Percentiles rank a stretch among this genome's conserved stretches.
phyloP scores from a whole-genome alignment of 2,888 invertebrate species.

The Thysanoteuthis rhombus region DNA sequence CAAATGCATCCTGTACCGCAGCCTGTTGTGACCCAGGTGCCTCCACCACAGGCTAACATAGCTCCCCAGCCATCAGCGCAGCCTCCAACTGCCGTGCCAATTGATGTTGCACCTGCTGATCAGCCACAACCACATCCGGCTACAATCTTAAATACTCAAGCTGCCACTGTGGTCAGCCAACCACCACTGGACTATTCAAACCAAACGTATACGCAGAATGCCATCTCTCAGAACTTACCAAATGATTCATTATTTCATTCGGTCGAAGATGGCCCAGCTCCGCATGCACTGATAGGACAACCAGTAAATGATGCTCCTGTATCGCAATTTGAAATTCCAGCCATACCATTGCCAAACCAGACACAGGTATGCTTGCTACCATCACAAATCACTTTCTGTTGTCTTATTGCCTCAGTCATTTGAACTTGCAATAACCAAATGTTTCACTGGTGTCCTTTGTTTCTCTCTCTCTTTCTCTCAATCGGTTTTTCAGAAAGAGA shows the following conservation, averaged over 20 bases:
- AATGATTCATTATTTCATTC: conserved; percentile 48
- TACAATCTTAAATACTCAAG: not conserved
- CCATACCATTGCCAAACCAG: conserved; percentile 45
- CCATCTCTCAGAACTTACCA: conserved; percentile 41
- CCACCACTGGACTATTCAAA: conserved; percentile 42
- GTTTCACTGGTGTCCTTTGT: too few relatives aligned
- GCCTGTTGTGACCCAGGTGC: conserved; percentile 13
- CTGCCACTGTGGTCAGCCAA: not conserved
- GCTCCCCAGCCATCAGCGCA: conserved; percentile 29
- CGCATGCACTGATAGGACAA: conserved; percentile 45
- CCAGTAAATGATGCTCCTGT: conserved; percentile 43
- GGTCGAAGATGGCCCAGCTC: conserved; percentile 39
- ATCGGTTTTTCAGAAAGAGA: too few relatives aligned
- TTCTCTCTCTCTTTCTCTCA: too few relatives aligned
- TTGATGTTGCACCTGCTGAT: conserved; percentile 24
- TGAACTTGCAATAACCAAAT: too few relatives aligned
- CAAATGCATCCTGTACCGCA: not conserved
- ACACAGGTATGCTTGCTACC: not conserved
- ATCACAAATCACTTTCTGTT: not conserved
- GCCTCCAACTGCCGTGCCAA: conserved; percentile 33
- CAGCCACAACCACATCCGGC: not conserved
- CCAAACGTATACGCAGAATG: conserved; percentile 45
- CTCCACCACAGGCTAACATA: conserved; percentile 28
- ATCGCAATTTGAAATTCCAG: conserved; percentile 54
- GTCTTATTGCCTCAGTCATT: not conserved